Base-by-base conservation (phyloP, 2,888 invertebrate species). In the Cyrtodaria siliqua region DNA sequence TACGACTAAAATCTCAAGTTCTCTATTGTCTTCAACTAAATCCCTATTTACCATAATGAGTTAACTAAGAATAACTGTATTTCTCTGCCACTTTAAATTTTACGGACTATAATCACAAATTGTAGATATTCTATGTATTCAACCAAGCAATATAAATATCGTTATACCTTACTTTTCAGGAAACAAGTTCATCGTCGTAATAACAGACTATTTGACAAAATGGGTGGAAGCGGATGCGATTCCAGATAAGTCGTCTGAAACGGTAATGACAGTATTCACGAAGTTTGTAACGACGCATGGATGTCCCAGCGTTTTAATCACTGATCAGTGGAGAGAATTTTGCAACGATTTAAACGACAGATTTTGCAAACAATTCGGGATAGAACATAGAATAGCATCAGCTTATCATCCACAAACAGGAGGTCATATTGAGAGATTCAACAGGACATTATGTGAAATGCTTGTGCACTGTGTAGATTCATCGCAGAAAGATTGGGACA, bases 361-460 rank as follows among this genome's bases (percentile, higher is more conserved):
- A 20, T 55, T 72, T 29, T 77, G 71, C 57, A 53, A 61, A n/a
- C n/a, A n/a, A n/a, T n/a, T n/a, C n/a, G n/a, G n/a, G n/a, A n/a
- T n/a, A n/a, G n/a, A n/a, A n/a, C n/a, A n/a, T n/a, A n/a, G n/a
- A n/a, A n/a, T n/a, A n/a, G n/a, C n/a, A n/a, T n/a, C n/a, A n/a
- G n/a, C n/a, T n/a, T n/a, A n/a, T n/a, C n/a, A n/a, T n/a, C n/a
- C n/a, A n/a, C n/a, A n/a, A n/a, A n/a, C n/a, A n/a, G n/a, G n/a
- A n/a, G n/a, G n/a, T n/a, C n/a, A n/a, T n/a, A 76, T 66, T 18
- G 70, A 70, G 52, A 64, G 76, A 42, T 76, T 52, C 52, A n/a
- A n/a, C n/a, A 26, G 66, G 42, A 70, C 76, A 26, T 59, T 70
- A 26, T 70, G 56, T 50, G 53, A 50, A 12, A 69, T 69, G 61